Base-by-base conservation (phyloP, 2,888 invertebrate species). In the Drosophila nigricruria region DNA sequence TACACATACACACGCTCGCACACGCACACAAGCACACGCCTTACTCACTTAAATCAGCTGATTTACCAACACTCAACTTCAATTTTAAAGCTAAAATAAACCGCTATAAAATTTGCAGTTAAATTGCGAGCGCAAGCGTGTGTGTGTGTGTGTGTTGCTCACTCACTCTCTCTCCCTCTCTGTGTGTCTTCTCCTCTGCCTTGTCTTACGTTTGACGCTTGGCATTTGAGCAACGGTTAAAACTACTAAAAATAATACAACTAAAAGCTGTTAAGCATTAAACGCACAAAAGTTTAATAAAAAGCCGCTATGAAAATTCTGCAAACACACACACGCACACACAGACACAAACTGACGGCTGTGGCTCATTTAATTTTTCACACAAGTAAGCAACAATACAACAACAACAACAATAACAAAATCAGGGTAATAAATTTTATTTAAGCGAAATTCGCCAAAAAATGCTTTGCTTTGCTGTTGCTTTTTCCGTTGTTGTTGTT, bases 311-410 rank as follows among this genome's bases (percentile, higher is more conserved):
- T 43, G 53, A 72, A 64, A 72, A 64, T 63, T 73, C 36, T 63
- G 54, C 52, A 42, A 38, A 38, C 14, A 30, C n/a, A 36, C 54
- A 43, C 14, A 36, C 12, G 20, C 32, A 57, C 20, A 38, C 20
- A 42, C 20, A 54, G 40, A 64, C 49, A 64, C 42, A 63, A 63
- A 61, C 59, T 64, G 64, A 54, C 53, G 65, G 58, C 60, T 71
- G 30, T 23, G 63, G 65, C 58, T 79, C 59, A 74, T 74, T 85
- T 82, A 74, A 79, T 82, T 75, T 75, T 79, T 79, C 60, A 52
- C 75, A 60, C 62, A 75, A 66, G 34, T 27, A 66, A 57, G 59
- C 50, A 62, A 58, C 47, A 47, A 36, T 23, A 40, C 38, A 61
- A 53, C 30, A 30, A 30, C n/a, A 73, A 54, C 38, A 68, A 61